Percentiles rank a stretch among this genome's conserved stretches.
These are phyloP conservation scores for Sanderia malayensis DNA, from an alignment of 30 jellyfish, hydroid and myxozoan genomes.

Conservation along the genomic window DNA sequence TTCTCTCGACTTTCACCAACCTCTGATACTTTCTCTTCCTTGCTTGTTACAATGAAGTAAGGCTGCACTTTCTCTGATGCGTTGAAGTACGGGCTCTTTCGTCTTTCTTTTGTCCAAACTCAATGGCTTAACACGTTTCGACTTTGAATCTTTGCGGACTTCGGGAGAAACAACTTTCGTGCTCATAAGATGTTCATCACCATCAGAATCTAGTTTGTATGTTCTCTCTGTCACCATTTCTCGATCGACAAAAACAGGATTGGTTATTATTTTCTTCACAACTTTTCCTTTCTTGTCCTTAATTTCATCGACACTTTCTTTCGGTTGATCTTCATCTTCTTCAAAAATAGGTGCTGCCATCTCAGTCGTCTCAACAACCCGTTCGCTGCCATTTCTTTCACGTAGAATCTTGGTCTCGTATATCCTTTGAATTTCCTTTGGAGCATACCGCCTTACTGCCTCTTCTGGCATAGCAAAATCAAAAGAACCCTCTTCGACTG, in stretches of 20 bases:
- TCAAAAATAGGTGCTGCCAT: constrained; percentile 50
- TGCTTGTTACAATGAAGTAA: constrained; percentile 10
- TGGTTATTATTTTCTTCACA: constrained; percentile 20
- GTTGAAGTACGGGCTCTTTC: neutral
- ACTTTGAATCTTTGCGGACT: constrained; percentile 4
- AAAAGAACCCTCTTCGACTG: constrained; percentile 1
- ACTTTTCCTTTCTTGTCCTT: constrained; percentile 8
- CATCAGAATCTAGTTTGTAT: constrained; percentile 41
- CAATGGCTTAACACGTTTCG: neutral
- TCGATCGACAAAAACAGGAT: constrained; percentile 46
- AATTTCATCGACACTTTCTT: constrained; percentile 26
- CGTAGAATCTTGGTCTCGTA: constrained; percentile 66
- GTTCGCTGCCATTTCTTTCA: constrained; percentile 70
- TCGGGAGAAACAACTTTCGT: constrained; percentile 57
- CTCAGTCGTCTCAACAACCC: constrained; percentile 61
- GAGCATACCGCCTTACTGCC: neutral
- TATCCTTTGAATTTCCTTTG: constrained; percentile 53
- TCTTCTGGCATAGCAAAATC: constrained; percentile 35
- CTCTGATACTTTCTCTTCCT: constrained; percentile 37
- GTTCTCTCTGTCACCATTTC: constrained; percentile 16
- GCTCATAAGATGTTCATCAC: constrained; percentile 38
- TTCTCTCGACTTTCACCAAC: constrained; percentile 4
- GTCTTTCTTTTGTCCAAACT: neutral
- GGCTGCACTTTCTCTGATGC: constrained; percentile 5
- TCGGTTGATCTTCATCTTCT: constrained; percentile 29